Evolutionary conservation across 1,140 invertebrate genomes (phyloP).

Genomic region (Xylocopa sonorina): DNA sequence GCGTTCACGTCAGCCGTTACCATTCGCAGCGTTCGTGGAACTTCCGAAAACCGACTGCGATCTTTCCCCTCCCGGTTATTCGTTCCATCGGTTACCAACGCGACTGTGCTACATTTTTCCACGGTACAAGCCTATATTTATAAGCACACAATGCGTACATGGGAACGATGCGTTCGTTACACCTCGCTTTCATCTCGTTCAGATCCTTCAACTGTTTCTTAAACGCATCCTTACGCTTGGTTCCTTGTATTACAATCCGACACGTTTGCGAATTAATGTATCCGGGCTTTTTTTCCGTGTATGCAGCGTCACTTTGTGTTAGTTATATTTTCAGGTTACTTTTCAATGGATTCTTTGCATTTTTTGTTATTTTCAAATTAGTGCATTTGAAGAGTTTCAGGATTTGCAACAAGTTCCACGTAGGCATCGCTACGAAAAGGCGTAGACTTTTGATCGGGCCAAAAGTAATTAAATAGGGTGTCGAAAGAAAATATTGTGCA

Average conservation of each 20-base stretch:
- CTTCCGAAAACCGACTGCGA: conserved; percentile 13
- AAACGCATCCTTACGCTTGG: neutral
- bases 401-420: too few species aligned
- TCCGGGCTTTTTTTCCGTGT: too few species aligned
- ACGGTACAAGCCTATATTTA: too few species aligned
- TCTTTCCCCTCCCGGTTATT: conserved; percentile 1
- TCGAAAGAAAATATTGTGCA: too few species aligned
- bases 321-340: too few species aligned
- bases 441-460: too few species aligned
- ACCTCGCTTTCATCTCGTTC: neutral
- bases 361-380: too few species aligned
- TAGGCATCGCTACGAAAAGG: too few species aligned
- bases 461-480: too few species aligned
- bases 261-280: neutral
- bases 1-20: neutral
- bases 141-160: neutral
- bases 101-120: neutral
- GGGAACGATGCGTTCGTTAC: neutral
- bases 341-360: too few species aligned
- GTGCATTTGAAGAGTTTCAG: too few species aligned
- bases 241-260: neutral
- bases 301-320: too few species aligned
- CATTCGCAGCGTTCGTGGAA: neutral
- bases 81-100: neutral
- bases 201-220: neutral